Conservation (phyloP, 2,113 vertebrate species). For the Lophotis ruficrista region DNA sequence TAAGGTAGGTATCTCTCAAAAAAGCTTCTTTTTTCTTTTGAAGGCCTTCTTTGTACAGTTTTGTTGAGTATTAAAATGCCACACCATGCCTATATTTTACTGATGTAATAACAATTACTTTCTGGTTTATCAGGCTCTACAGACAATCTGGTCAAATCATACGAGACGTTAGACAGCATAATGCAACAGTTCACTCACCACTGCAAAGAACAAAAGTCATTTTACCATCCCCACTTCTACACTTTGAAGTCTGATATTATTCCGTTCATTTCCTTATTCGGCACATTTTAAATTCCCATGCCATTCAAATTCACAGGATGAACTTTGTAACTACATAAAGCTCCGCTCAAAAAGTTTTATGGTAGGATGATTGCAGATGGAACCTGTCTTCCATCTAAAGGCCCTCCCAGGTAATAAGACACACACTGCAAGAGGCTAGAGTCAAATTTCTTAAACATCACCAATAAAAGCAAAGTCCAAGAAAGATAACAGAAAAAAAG, state of each 20-base stretch:
- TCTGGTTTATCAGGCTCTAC: background rate
- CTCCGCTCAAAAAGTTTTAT: background rate
- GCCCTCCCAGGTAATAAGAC: background rate
- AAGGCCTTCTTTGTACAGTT: background rate
- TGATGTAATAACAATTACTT: background rate
- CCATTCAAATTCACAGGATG: background rate
- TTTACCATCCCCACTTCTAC: background rate
- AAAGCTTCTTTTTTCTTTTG: background rate
- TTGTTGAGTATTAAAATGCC: background rate
- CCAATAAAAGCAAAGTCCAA: background rate
- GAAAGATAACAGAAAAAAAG: background rate
- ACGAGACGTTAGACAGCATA: background rate
- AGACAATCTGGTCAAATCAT: background rate
- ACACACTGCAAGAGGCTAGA: background rate
- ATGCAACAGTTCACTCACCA: background rate
- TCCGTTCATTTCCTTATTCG: background rate
- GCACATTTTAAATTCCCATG: background rate
- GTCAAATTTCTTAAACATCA: background rate
- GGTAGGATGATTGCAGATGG: background rate
- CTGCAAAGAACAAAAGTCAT: background rate
- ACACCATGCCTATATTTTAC: background rate
- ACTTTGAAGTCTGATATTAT: background rate
- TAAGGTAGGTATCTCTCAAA: background rate
- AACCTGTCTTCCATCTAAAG: background rate
- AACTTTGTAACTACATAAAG: background rate